Evolutionary conservation across 2,888 invertebrate species (phyloP).

Genomic region (Campoplex nolae): DNA sequence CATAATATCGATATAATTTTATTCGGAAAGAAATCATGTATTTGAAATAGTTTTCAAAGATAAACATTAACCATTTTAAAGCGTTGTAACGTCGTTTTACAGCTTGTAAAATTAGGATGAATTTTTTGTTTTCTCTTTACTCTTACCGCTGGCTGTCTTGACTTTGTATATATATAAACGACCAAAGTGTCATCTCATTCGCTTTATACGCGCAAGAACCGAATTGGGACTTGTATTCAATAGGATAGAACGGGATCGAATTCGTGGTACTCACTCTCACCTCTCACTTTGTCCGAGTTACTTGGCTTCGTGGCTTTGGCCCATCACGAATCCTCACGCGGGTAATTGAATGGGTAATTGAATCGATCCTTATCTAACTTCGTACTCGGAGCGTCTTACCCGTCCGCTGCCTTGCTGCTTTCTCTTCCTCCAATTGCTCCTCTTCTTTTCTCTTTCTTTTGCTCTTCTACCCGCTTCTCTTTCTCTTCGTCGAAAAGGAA

Average conservation of each 20-base stretch:
- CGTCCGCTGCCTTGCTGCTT: slow-evolving; percentile 47
- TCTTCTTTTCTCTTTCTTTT: neutral
- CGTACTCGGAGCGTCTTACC: slow-evolving; percentile 53
- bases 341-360: slow-evolving; percentile 81
- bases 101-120: neutral
- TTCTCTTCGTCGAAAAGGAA: slow-evolving; percentile 1
- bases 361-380: slow-evolving; percentile 78
- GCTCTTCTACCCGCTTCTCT: neutral
- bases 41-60: neutral
- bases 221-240: slow-evolving; percentile 44
- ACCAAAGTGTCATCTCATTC: slow-evolving; percentile 40
- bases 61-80: neutral
- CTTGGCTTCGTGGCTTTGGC: slow-evolving; percentile 70
- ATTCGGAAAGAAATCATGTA: neutral
- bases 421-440: slow-evolving; percentile 28
- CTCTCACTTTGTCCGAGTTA: slow-evolving; percentile 67
- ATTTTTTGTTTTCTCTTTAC: neutral
- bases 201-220: slow-evolving; percentile 47
- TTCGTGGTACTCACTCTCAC: slow-evolving; percentile 45
- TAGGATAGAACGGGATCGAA: slow-evolving; percentile 44
- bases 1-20: neutral
- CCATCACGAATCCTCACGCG: slow-evolving; percentile 72
- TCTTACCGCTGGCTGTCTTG: slow-evolving; percentile 5
- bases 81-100: neutral
- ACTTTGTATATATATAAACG: slow-evolving; percentile 16